Evolutionary conservation across 2,113 vertebrate genomes (phyloP).

Genomic region (Rhinogobius similis): DNA sequence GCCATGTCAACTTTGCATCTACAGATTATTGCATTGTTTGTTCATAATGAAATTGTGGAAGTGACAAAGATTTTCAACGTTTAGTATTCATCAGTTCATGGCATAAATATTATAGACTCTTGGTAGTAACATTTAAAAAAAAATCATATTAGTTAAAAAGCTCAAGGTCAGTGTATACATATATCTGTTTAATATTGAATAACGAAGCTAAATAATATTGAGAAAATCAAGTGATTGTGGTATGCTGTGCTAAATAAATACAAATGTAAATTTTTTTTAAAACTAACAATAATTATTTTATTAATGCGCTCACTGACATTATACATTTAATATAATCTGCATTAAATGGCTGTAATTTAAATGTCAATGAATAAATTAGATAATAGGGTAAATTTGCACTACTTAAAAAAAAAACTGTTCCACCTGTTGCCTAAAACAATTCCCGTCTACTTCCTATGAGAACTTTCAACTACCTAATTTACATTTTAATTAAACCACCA

Average conservation of each 20-base stretch:
- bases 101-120: background rate
- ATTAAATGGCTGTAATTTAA: background rate
- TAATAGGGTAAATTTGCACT: background rate
- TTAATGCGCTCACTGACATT: background rate
- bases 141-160: background rate
- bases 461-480: background rate
- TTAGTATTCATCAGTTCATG: background rate
- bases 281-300: background rate
- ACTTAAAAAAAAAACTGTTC: background rate
- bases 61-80: slow-evolving; percentile 1
- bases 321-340: background rate
- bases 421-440: background rate
- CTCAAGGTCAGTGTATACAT: background rate
- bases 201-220: background rate
- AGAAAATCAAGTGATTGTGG: background rate
- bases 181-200: background rate
- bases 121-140: background rate
- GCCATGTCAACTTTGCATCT: slow-evolving; percentile 28
- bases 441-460: background rate
- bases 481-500: background rate
- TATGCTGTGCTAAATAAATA: background rate
- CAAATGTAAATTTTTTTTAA: background rate
- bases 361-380: background rate
- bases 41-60: slow-evolving; percentile 21
- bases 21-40: slow-evolving; percentile 53